A percentile compares a stretch with the other conserved stretches of the same genome.
Conservation (phyloP, 2,113 vertebrate genomes). For the Chaetorhynchus papuensis region DNA sequence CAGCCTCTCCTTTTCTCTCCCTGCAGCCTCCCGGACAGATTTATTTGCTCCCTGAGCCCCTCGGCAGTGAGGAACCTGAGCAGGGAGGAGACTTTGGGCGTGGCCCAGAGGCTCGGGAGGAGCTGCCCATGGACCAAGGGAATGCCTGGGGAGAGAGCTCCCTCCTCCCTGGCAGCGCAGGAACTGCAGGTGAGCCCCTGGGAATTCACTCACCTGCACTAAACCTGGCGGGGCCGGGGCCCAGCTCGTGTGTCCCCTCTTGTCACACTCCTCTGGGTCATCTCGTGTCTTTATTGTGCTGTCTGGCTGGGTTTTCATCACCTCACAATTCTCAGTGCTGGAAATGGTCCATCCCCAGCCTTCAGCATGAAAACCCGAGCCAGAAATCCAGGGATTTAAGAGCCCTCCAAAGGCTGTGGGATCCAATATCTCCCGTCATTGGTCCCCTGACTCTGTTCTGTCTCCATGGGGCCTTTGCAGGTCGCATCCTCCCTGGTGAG, state of each 20-base stretch:
- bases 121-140: neutral
- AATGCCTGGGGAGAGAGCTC: neutral
- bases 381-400: neutral
- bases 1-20: neutral
- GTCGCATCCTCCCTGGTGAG: constrained; percentile 2
- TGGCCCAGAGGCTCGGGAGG: constrained; percentile 28
- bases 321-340: neutral
- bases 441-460: neutral
- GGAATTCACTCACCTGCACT: no score
- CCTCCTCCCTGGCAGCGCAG: neutral
- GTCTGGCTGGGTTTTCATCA: neutral
- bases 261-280: no score
- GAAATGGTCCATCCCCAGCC: neutral
- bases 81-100: neutral
- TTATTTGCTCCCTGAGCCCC: constrained; percentile 48
- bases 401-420: neutral
- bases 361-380: neutral
- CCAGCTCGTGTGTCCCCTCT: neutral
- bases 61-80: neutral
- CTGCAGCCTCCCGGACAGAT: constrained; percentile 25
- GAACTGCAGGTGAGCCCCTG: neutral
- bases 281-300: neutral
- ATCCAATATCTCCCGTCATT: accelerated
- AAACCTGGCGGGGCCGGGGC: no score
- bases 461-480: neutral